These are phyloP conservation scores for Leucania comma DNA, from an alignment of 2,888 invertebrate species.

Conservation along the genomic window DNA sequence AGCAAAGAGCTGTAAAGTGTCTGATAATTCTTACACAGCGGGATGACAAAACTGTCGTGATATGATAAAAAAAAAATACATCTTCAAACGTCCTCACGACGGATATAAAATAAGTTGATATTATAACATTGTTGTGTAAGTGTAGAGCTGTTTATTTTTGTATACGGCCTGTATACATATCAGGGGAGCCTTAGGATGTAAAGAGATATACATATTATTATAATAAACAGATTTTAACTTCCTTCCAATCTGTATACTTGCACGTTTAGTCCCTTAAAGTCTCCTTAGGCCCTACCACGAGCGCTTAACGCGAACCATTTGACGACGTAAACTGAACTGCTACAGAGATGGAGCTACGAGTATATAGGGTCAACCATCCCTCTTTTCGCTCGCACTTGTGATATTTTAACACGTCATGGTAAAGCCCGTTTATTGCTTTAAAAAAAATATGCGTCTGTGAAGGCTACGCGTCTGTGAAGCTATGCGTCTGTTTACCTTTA, in stretches of 20 bases:
- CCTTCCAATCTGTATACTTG: constrained; percentile 64
- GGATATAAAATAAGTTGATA: constrained; percentile 51
- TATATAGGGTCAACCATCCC: no score
- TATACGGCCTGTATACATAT: constrained; percentile 88
- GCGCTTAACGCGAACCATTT: no score
- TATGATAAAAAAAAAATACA: neutral
- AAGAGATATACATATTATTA: constrained; percentile 64
- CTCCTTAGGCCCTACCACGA: no score
- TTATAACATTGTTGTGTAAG: constrained; percentile 78
- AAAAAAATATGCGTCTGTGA: no score
- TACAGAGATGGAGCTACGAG: no score
- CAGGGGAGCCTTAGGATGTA: constrained; percentile 85
- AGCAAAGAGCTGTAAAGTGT: constrained; percentile 5
- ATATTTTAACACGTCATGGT: no score
- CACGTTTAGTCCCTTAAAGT: constrained; percentile 26
- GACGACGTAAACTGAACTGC: no score
- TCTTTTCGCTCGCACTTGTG: no score
- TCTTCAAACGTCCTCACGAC: constrained; percentile 26
- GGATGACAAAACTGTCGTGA: constrained; percentile 34
- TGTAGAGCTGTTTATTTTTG: constrained; percentile 88
- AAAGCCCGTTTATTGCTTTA: no score
- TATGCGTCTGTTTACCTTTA: no score
- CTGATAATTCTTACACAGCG: constrained; percentile 29
- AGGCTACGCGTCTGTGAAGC: no score
- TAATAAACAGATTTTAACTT: constrained; percentile 62